phyloP scores from a whole-genome alignment of 2,113 vertebrate genomes.

The Macrotis lagotis region DNA sequence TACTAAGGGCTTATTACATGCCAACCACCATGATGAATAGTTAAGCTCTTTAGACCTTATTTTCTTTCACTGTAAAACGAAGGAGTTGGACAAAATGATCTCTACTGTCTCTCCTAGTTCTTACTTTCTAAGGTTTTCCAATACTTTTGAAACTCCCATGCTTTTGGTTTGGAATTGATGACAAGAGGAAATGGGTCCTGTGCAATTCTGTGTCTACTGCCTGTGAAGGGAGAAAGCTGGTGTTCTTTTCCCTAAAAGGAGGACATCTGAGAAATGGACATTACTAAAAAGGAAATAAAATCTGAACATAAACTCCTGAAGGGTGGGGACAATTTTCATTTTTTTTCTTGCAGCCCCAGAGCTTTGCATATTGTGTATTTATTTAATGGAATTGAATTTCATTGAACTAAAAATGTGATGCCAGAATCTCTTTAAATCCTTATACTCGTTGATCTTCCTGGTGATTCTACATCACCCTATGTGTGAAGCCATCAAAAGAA shows the following conservation, averaged over 20 bases:
- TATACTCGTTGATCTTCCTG: fast-evolving
- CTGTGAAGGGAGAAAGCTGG: neutral
- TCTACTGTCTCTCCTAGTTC: fast-evolving
- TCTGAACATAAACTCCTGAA: neutral
- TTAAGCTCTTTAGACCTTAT: neutral
- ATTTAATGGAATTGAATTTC: slow-evolving; percentile 8
- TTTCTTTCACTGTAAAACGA: neutral
- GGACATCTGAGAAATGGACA: neutral
- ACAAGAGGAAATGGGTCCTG: fast-evolving
- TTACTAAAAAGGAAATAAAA: neutral
- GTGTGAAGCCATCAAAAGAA: neutral
- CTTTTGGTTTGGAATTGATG: neutral
- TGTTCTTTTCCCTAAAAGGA: neutral
- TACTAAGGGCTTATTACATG: neutral
- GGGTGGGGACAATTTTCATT: neutral
- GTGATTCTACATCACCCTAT: neutral
- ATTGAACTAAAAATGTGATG: neutral
- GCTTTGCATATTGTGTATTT: neutral
- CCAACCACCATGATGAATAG: neutral
- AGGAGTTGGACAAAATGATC: fast-evolving
- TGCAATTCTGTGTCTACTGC: neutral
- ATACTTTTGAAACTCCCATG: neutral
- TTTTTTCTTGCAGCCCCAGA: neutral
- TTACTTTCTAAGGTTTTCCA: neutral
- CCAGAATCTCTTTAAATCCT: neutral